A percentile compares a stretch with the other conserved stretches of the same genome.
These are phyloP conservation scores for Bradypus variegatus DNA, from an alignment of 2,797 vertebrate species.

Conservation along the genomic window DNA sequence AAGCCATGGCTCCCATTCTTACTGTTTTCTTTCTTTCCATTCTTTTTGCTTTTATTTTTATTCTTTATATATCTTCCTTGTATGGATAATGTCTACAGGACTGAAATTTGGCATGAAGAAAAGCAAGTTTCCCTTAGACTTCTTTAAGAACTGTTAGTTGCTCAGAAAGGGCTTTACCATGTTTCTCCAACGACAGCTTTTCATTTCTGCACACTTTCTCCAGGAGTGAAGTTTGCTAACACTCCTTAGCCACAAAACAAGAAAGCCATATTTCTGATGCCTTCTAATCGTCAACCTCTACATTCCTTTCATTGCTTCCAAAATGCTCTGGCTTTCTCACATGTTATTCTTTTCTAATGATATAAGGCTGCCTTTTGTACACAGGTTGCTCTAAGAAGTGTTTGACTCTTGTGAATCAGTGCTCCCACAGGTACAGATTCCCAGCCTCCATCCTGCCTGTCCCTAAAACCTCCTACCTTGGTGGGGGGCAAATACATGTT, in stretches of 20 bases:
- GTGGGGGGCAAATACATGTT: not conserved
- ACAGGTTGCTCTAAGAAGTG: not conserved
- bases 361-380: not conserved
- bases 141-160: not conserved
- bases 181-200: not conserved
- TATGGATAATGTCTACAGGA: not conserved
- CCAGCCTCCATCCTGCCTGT: not conserved
- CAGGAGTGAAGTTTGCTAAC: not conserved
- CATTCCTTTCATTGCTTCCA: not conserved
- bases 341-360: not conserved
- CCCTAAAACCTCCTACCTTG: too few relatives aligned
- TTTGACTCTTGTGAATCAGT: not conserved
- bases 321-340: not conserved
- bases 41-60: not conserved
- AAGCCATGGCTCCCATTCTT: not conserved
- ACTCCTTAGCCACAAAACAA: not conserved
- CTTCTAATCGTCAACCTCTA: not conserved
- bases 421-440: not conserved
- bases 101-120: not conserved
- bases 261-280: not conserved
- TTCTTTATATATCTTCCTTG: not conserved
- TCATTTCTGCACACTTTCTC: not conserved
- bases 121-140: not conserved
- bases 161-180: not conserved
- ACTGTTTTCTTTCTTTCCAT: not conserved